Evolutionary conservation across 2,888 invertebrate species (phyloP).

Genomic region (Suillia variegata): DNA sequence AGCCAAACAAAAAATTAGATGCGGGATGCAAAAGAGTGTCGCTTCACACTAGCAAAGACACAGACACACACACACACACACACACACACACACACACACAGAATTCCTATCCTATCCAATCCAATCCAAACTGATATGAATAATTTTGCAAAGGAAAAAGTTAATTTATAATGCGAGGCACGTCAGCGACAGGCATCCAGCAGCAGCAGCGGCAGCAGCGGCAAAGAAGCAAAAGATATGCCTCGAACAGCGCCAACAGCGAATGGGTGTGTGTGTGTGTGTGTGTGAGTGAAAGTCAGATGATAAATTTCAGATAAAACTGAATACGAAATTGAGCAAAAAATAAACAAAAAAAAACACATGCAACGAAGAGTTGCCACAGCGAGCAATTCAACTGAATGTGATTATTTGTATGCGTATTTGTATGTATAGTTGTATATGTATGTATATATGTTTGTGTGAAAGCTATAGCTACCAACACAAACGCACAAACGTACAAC

Average conservation of each 20-base stretch:
- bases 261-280: neutral
- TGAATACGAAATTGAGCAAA: neutral
- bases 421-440: neutral
- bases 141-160: neutral
- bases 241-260: neutral
- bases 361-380: neutral
- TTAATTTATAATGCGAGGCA: neutral
- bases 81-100: no score
- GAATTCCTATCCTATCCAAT: no score
- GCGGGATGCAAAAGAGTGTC: no score
- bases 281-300: no score
- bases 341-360: neutral
- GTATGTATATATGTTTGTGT: neutral
- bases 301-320: neutral
- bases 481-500: conserved; percentile 18
- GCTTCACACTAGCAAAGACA: no score
- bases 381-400: no score
- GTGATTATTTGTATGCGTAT: conserved; percentile 2
- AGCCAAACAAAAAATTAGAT: no score
- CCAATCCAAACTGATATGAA: no score
- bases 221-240: neutral
- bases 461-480: neutral
- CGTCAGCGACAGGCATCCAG: neutral
- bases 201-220: neutral
- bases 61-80: no score